A percentile compares a stretch with the other conserved stretches of the same genome.
These are phyloP conservation scores for Zaprionus ornatus DNA, from an alignment of 1,140 invertebrate species.

Conservation along the genomic window DNA sequence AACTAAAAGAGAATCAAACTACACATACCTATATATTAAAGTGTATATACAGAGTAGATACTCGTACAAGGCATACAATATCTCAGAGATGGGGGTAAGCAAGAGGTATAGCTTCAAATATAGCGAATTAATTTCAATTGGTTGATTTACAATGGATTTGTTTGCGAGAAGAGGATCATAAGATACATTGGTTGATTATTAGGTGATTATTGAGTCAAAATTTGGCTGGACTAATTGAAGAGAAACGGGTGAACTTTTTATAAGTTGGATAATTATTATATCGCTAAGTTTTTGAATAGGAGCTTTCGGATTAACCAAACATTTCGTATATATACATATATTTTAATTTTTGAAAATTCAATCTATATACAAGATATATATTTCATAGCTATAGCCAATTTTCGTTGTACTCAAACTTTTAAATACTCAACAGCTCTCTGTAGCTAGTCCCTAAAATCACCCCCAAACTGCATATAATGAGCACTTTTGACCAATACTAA, in stretches of 20 bases:
- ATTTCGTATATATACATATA: background rate
- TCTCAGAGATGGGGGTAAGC: conserved; percentile 17
- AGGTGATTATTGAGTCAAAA: background rate
- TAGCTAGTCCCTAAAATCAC: conserved; percentile 18
- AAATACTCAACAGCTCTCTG: background rate
- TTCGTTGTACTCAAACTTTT: background rate
- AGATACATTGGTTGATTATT: background rate
- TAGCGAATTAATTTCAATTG: conserved; percentile 6
- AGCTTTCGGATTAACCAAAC: background rate
- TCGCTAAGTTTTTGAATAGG: background rate
- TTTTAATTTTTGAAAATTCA: background rate
- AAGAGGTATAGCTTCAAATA: conserved; percentile 6
- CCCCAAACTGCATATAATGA: conserved; percentile 10
- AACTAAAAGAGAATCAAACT: conserved; percentile 13
- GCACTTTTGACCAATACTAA: conserved; percentile 43
- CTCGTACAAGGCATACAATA: conserved; percentile 29
- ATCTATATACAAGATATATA: background rate
- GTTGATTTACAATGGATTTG: background rate
- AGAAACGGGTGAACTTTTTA: background rate
- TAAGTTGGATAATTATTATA: background rate
- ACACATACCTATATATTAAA: conserved; percentile 14
- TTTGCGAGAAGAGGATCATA: background rate
- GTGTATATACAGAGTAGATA: conserved; percentile 46
- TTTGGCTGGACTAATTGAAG: background rate
- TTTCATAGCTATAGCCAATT: background rate